Evolutionary conservation across 2,797 vertebrate species (phyloP).

Genomic region (Aulostomus chinensis): DNA sequence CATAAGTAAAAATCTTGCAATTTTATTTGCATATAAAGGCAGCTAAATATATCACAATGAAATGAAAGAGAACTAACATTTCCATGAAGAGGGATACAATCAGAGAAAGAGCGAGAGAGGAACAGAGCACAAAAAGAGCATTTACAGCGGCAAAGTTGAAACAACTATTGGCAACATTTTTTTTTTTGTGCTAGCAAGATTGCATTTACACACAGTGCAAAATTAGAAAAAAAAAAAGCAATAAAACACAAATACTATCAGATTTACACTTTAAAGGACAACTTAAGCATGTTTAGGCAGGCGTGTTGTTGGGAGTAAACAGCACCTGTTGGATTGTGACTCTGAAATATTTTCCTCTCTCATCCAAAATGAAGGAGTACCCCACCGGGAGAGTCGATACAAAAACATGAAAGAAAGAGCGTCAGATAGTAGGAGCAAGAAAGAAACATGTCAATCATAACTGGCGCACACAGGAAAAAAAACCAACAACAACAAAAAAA

Average conservation of each 20-base stretch:
- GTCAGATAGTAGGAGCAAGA: slow-evolving; percentile 44
- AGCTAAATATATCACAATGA: slow-evolving; percentile 99
- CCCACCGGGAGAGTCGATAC: slow-evolving; percentile 37
- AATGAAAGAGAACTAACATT: slow-evolving; percentile 93
- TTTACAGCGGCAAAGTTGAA: slow-evolving; percentile 92
- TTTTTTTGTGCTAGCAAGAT: slow-evolving; percentile 96
- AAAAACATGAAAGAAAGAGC: slow-evolving; percentile 52
- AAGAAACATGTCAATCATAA: slow-evolving; percentile 54
- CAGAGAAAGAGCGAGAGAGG: slow-evolving; percentile 69
- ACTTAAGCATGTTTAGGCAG: slow-evolving; percentile 88
- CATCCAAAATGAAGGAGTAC: slow-evolving; percentile 52
- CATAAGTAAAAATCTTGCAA: slow-evolving; percentile 98
- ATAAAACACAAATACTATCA: slow-evolving; percentile 85
- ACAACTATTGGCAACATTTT: slow-evolving; percentile 92
- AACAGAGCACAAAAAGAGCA: slow-evolving; percentile 82
- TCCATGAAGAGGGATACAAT: slow-evolving; percentile 91
- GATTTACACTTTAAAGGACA: slow-evolving; percentile 91
- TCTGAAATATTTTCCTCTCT: slow-evolving; percentile 54
- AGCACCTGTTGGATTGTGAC: slow-evolving; percentile 75
- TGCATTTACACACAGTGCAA: slow-evolving; percentile 99
- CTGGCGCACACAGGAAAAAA: slow-evolving; percentile 46
- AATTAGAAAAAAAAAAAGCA: slow-evolving; percentile 79
- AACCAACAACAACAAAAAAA: too few species aligned
- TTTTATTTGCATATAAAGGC: slow-evolving; percentile 99
- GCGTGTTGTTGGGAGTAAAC: slow-evolving; percentile 53